Percentiles rank a stretch among this genome's conserved stretches.
Evolutionary conservation across 2,888 invertebrate species (phyloP).

Genomic region (Falcaria lacertinaria): DNA sequence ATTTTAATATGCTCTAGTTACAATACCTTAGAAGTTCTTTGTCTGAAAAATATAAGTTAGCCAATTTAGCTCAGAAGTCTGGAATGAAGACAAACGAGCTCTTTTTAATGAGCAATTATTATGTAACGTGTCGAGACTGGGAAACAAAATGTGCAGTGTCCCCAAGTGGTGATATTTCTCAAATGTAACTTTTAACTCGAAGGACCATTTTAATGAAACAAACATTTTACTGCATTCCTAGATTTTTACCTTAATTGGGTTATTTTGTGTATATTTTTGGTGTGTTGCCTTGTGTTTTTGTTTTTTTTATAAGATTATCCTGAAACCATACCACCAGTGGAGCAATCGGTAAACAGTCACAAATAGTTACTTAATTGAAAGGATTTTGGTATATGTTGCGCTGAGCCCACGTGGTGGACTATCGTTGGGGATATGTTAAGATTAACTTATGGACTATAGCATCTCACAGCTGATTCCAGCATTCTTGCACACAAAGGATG

Average conservation of each 20-base stretch:
- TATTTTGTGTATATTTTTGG: no score
- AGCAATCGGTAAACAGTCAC: no score
- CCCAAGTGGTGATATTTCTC: constrained; percentile 9
- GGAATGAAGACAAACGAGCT: constrained; percentile 17
- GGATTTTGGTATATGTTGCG: no score
- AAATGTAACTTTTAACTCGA: background rate
- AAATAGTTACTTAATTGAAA: no score
- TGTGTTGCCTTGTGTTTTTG: no score
- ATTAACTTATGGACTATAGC: no score
- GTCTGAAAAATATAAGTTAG: background rate
- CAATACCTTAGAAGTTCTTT: background rate
- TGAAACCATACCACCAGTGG: no score
- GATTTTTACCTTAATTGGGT: no score
- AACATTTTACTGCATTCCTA: background rate
- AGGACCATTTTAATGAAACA: background rate
- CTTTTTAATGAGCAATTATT: constrained; percentile 13
- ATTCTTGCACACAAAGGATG: background rate
- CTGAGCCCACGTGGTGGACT: no score
- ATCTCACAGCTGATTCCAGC: background rate
- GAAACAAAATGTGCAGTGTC: constrained; percentile 9
- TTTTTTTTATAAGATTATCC: no score
- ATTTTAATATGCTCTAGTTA: background rate
- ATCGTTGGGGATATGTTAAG: no score
- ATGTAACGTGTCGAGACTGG: constrained; percentile 4
- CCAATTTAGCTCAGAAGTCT: constrained; percentile 12